These are phyloP conservation scores for Hemibagrus wyckioides DNA, from an alignment of 2,113 vertebrate species.

Conservation along the genomic window DNA sequence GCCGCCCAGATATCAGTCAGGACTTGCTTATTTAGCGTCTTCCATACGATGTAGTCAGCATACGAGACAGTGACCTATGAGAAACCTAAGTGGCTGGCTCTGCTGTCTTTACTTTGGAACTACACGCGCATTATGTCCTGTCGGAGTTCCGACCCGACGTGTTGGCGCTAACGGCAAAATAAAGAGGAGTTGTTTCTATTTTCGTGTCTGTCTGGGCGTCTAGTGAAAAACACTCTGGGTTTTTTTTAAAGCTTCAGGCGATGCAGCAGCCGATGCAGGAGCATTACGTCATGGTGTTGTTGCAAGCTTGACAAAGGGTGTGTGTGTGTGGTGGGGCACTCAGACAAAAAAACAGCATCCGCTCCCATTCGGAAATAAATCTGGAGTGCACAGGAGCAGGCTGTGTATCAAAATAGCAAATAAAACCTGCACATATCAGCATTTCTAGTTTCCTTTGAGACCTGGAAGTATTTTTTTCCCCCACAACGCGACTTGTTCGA, in stretches of 20 bases:
- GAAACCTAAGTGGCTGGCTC: conserved; percentile 33
- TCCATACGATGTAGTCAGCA: conserved; percentile 24
- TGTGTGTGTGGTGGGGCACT: conserved; percentile 27
- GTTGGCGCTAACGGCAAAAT: neutral
- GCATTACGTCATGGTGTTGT: conserved; percentile 59
- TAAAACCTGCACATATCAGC: neutral
- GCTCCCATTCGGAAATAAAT: neutral
- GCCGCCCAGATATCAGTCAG: conserved; percentile 14
- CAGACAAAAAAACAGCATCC: conserved; percentile 27
- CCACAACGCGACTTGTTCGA: neutral
- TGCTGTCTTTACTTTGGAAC: conserved; percentile 2
- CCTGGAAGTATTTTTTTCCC: neutral
- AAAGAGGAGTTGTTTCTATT: neutral
- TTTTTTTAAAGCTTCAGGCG: conserved; percentile 55
- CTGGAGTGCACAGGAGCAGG: neutral
- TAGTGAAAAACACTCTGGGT: conserved; percentile 38
- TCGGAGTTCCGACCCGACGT: conserved; percentile 13
- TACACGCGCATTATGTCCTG: neutral
- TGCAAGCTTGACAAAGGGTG: conserved; percentile 52
- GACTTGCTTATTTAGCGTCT: conserved; percentile 42
- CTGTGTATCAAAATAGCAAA: neutral
- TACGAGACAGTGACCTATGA: neutral
- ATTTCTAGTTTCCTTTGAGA: neutral
- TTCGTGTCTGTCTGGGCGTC: conserved; percentile 22
- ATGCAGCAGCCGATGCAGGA: conserved; percentile 56